Evolutionary conservation across 2,113 vertebrate species (phyloP).

Genomic region (Neotoma lepida): DNA sequence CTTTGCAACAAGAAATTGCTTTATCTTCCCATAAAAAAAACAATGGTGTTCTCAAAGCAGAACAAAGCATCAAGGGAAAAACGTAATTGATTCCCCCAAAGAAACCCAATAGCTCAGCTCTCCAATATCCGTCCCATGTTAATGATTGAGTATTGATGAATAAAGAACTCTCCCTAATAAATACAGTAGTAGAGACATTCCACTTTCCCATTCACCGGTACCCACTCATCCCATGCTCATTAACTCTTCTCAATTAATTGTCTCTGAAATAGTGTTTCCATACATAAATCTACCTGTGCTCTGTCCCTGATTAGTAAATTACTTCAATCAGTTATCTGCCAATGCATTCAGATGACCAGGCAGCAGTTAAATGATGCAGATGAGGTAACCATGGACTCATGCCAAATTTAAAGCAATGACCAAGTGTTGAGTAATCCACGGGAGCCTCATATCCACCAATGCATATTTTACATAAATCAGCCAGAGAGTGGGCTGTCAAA

Average conservation of each 20-base stretch:
- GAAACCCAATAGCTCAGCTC: slow-evolving; percentile 74
- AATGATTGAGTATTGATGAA: neutral
- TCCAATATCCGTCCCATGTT: neutral
- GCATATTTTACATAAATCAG: slow-evolving; percentile 73
- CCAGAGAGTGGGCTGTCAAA: slow-evolving; percentile 68
- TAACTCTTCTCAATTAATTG: neutral
- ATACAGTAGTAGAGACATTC: neutral
- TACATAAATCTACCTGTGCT: slow-evolving; percentile 26
- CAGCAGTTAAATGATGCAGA: slow-evolving; percentile 75
- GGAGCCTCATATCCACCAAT: slow-evolving; percentile 63
- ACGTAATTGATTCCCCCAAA: slow-evolving; percentile 73
- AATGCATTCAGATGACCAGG: slow-evolving; percentile 56
- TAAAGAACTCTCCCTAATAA: neutral
- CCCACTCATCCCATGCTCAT: neutral
- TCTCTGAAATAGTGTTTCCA: slow-evolving; percentile 57
- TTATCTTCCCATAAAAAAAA: slow-evolving; percentile 81
- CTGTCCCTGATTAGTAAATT: neutral
- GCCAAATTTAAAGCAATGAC: slow-evolving; percentile 74
- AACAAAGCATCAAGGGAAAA: slow-evolving; percentile 76
- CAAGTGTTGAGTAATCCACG: slow-evolving; percentile 55
- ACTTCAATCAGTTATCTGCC: slow-evolving; percentile 67
- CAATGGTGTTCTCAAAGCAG: slow-evolving; percentile 80
- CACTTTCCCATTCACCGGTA: neutral
- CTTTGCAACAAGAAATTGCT: slow-evolving; percentile 42
- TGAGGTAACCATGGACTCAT: slow-evolving; percentile 76